Base-by-base conservation (phyloP, 2,797 vertebrate species). In the Rhodeus uyekii region DNA sequence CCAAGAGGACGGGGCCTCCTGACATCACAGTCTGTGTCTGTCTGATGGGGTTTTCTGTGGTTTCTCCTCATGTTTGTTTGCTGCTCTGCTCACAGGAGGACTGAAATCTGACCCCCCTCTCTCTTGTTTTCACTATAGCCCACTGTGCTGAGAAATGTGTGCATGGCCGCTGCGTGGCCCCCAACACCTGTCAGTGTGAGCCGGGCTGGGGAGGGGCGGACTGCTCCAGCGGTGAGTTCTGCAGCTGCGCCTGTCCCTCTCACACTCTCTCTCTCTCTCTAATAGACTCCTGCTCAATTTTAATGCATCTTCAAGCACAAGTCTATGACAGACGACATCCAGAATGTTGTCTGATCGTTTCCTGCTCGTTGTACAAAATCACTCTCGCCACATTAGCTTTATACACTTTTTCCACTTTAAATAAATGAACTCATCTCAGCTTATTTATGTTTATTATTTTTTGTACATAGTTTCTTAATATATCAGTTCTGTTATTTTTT, bases 181-280 rank as follows among this genome's bases (percentile, higher is more conserved):
- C 98, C 36, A 97, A 96, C 97, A 99, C 96, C 96, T 99, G 98
- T 95, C 97, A 97, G 92, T 99, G 98, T 90, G 98, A 99, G 93
- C 97, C 98, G 8, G 98, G 97, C 87, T 99, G 98, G 98, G 97
- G 97, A 87, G 97, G 97, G 86, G 94, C 95, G 90, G 95, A 99
- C 93, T 99, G 98, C 93, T 98, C 97, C 88, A 98, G 98, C 88
- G 97, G 98, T 99, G 94, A 99, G 98, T 97, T 53, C 87, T 85
- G 82, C 97, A 97, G 93, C 94, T 96, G 95, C 76, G 90, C 76
- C 87, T 92, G 92, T 90, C 94, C 78, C 34, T 96, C 92, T 94
- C 0, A 0, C 50, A 22, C 71, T 76, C 48, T 42, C 77, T 69
- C 48, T 58, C 55, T 60, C 75, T 81, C 36, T 67, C 32, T n/a